Conservation (phyloP, 1,140 invertebrate species). For the Atta texana region DNA sequence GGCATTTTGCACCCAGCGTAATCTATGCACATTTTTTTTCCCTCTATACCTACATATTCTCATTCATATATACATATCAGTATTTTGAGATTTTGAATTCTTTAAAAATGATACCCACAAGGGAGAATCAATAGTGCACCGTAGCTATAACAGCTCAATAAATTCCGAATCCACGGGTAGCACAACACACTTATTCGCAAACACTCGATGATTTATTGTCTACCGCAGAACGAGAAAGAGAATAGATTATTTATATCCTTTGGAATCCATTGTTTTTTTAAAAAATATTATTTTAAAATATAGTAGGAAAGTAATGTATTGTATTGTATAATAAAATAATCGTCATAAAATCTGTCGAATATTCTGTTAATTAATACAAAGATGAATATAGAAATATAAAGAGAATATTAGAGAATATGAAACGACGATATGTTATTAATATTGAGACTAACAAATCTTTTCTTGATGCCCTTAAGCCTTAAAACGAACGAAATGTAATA, state of each 20-base stretch:
- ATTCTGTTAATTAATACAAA: slow-evolving; percentile 10
- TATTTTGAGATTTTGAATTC: slow-evolving; percentile 57
- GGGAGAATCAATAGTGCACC: slow-evolving; percentile 65
- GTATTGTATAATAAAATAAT: not conserved
- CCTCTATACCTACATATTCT: not conserved
- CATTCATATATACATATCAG: not conserved
- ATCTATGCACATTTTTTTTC: slow-evolving; percentile 8
- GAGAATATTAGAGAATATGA: not conserved
- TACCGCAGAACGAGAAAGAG: slow-evolving; percentile 54
- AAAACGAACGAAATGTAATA: not conserved
- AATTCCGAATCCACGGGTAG: slow-evolving; percentile 54
- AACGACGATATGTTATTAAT: not conserved
- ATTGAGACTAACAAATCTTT: not conserved
- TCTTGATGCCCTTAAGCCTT: slow-evolving; percentile 33
- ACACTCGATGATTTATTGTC: slow-evolving; percentile 58
- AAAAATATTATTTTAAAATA: slow-evolving; percentile 41
- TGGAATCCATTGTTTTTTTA: slow-evolving; percentile 49
- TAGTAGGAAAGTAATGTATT: slow-evolving; percentile 13
- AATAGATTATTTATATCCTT: slow-evolving; percentile 58
- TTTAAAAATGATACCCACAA: slow-evolving; percentile 56
- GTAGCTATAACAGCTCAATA: slow-evolving; percentile 60
- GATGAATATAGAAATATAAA: not conserved
- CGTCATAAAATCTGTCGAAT: slow-evolving; percentile 11
- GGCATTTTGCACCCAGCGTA: slow-evolving; percentile 22
- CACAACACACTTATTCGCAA: slow-evolving; percentile 58